A percentile compares a stretch with the other conserved stretches of the same genome.
These are phyloP conservation scores for Callithrix jacchus DNA, from an alignment of 2,113 vertebrate genomes.

Conservation along the genomic window DNA sequence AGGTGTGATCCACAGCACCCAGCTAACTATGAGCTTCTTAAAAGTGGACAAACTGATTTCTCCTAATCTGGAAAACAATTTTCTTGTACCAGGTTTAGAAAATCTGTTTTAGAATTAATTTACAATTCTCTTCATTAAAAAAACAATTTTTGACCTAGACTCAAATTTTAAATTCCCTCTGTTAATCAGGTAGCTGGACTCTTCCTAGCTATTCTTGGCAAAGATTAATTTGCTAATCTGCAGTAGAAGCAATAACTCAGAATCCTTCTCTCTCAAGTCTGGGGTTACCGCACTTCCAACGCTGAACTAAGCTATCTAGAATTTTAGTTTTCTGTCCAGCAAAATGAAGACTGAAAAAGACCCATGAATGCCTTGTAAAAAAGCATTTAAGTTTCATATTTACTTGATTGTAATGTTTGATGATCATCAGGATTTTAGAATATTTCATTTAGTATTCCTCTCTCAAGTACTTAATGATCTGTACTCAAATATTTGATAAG, in stretches of 20 bases:
- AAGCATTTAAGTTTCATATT: not conserved
- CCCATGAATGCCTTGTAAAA: not conserved
- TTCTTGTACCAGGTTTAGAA: constrained; percentile 15
- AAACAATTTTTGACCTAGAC: not conserved
- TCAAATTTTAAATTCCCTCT: constrained; percentile 34
- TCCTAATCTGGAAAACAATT: constrained; percentile 21
- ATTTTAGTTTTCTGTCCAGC: not conserved
- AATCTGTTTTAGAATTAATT: not conserved
- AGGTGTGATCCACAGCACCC: too few species aligned
- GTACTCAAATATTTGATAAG: not conserved
- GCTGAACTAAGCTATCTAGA: not conserved
- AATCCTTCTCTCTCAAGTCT: not conserved
- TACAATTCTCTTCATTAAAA: not conserved
- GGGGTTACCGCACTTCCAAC: not conserved
- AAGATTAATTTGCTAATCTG: constrained; percentile 46
- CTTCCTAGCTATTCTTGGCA: constrained; percentile 3
- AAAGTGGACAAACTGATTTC: constrained; percentile 15
- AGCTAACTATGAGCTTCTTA: not conserved
- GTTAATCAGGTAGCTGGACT: constrained; percentile 40
- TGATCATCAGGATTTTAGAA: not conserved
- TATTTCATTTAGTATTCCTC: not conserved
- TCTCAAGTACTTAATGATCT: not conserved
- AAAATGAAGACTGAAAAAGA: constrained; percentile 8
- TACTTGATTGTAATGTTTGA: not conserved
- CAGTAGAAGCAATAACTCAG: not conserved